phyloP scores from a whole-genome alignment of 2,113 vertebrate genomes.

The Cynocephalus volans region DNA sequence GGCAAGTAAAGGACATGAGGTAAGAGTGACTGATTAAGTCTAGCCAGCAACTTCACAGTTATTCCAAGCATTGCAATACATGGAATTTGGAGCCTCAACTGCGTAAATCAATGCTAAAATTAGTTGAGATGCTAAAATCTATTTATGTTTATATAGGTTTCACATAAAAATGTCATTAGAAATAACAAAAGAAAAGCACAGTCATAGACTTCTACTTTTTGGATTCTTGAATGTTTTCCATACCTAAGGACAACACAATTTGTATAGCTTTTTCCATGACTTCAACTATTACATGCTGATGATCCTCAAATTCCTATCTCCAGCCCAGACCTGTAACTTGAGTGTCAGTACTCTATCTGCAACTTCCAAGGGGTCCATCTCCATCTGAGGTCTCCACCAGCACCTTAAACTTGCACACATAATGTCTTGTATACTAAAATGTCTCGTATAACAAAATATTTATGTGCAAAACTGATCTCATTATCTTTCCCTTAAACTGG shows the following conservation, averaged over 20 bases:
- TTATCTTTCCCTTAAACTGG: not conserved
- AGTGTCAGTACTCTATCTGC: not conserved
- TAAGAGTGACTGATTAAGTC: conserved; percentile 85
- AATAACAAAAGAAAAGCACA: conserved; percentile 68
- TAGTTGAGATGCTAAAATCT: conserved; percentile 60
- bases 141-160: conserved; percentile 30
- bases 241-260: not conserved
- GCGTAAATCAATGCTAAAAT: conserved; percentile 64
- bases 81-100: conserved; percentile 78
- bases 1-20: conserved; percentile 84
- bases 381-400: not conserved
- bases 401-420: not conserved
- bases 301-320: not conserved
- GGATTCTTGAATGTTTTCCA: not conserved
- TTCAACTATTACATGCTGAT: not conserved
- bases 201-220: not conserved
- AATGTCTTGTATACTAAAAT: too few relatives aligned
- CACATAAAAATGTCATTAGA: conserved; percentile 67
- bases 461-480: not conserved
- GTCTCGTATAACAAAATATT: too few relatives aligned
- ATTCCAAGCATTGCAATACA: conserved; percentile 82
- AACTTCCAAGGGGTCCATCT: not conserved
- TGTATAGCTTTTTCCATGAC: not conserved
- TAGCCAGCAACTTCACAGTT: conserved; percentile 83
- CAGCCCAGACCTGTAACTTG: not conserved